A percentile compares a stretch with the other conserved stretches of the same genome.
Evolutionary conservation across 2,113 vertebrate genomes (phyloP).

Genomic region (Uria lomvia): DNA sequence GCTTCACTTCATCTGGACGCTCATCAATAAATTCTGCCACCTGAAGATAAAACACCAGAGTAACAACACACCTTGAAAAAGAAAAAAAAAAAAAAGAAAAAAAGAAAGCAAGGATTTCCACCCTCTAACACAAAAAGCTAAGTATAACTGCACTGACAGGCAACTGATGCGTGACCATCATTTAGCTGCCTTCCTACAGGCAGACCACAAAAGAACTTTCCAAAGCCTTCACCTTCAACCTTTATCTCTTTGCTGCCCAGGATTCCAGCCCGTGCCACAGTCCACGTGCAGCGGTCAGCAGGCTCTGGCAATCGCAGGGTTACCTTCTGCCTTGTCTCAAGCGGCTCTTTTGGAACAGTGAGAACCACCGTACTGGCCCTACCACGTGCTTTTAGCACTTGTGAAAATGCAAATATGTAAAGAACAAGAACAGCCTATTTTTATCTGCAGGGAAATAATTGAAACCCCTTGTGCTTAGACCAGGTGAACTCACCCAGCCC

Average conservation of each 20-base stretch:
- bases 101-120: rapidly evolving
- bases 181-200: neutral
- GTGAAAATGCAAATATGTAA: rapidly evolving
- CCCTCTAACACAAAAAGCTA: rapidly evolving
- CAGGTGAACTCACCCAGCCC: rapidly evolving
- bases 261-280: rapidly evolving
- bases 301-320: rapidly evolving
- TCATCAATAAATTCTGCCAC: conserved; percentile 94
- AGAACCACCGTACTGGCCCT: rapidly evolving
- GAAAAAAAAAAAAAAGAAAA: too few relatives aligned
- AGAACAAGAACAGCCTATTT: rapidly evolving
- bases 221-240: rapidly evolving
- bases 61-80: rapidly evolving
- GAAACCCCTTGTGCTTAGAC: rapidly evolving
- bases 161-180: rapidly evolving
- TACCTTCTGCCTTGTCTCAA: rapidly evolving
- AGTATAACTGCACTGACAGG: rapidly evolving
- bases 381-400: rapidly evolving
- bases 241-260: rapidly evolving
- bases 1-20: conserved; percentile 88
- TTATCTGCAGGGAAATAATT: rapidly evolving
- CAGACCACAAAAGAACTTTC: rapidly evolving
- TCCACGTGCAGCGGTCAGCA: rapidly evolving
- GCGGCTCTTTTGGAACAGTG: rapidly evolving
- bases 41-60: conserved; percentile 47